Percentiles rank a stretch among this genome's conserved stretches.
Conservation (phyloP, 2,113 vertebrate genomes). For the Acinonyx jubatus region DNA sequence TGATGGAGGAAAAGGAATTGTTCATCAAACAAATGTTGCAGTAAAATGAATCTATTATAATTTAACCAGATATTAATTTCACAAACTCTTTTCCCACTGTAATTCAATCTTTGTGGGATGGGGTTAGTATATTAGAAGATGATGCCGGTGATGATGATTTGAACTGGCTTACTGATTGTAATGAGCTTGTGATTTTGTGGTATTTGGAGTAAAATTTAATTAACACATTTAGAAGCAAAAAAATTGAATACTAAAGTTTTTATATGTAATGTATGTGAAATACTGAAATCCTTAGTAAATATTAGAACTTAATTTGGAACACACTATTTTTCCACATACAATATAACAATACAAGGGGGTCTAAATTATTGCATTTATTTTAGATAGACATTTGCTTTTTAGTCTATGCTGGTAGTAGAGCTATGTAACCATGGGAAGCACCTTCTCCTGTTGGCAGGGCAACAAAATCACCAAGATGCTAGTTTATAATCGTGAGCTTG, state of each 20-base stretch:
- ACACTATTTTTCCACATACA: neutral
- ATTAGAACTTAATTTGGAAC: neutral
- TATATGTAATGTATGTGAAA: neutral
- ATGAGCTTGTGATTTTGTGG: neutral
- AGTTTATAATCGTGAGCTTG: constrained; percentile 59
- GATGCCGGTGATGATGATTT: neutral
- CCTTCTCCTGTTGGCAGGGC: constrained; percentile 1
- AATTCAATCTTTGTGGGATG: neutral
- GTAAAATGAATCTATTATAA: neutral
- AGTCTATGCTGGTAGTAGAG: neutral
- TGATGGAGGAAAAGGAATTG: neutral
- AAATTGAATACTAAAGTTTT: neutral
- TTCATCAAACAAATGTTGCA: neutral
- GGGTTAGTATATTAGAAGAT: neutral
- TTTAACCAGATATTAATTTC: neutral
- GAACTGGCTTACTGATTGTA: neutral
- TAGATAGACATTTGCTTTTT: neutral
- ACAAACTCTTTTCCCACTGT: neutral
- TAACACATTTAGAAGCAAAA: neutral
- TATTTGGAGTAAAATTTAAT: neutral
- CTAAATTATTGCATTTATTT: neutral
- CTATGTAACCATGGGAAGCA: neutral
- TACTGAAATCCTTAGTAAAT: neutral
- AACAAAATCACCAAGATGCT: constrained; percentile 61
- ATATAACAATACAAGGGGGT: neutral